phyloP scores from a whole-genome alignment of 53 echinoderm and acorn worm species.

The Holothuria leucospilota region DNA sequence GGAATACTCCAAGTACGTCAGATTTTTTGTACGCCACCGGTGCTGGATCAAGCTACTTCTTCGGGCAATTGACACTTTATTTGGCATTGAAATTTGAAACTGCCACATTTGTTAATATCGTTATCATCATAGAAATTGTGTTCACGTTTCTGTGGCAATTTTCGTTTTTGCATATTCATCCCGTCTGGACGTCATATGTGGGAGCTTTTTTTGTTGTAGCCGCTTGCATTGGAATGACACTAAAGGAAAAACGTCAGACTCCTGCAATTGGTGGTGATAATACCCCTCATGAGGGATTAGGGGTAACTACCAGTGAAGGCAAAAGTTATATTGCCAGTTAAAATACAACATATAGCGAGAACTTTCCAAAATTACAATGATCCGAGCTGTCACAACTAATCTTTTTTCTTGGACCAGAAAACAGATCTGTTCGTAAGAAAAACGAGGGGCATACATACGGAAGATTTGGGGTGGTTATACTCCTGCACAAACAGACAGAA shows the following conservation, averaged over 20 bases:
- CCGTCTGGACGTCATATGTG: conserved; percentile 31
- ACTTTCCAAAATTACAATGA: too few relatives aligned
- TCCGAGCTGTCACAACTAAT: too few relatives aligned
- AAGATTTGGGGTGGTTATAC: too few relatives aligned
- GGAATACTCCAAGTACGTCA: neutral
- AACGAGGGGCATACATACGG: too few relatives aligned
- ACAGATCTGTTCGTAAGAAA: too few relatives aligned
- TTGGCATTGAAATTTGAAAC: conserved; percentile 1
- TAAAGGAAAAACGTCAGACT: neutral
- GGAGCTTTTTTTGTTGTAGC: conserved; percentile 1
- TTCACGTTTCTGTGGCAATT: conserved; percentile 25
- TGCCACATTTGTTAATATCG: conserved; percentile 25
- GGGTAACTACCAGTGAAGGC: too few relatives aligned
- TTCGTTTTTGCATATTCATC: neutral
- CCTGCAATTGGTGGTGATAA: too few relatives aligned
- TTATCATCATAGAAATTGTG: conserved; percentile 1
- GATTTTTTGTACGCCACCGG: neutral
- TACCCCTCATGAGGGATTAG: too few relatives aligned
- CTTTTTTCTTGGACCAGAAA: too few relatives aligned
- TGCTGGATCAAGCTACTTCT: conserved; percentile 14
- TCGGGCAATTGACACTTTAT: conserved; percentile 1
- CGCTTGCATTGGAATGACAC: conserved; percentile 27
- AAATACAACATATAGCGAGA: too few relatives aligned
- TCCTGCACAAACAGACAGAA: too few relatives aligned
- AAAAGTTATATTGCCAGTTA: too few relatives aligned